Conservation (phyloP, 2,113 vertebrate genomes). For the Scopus umbretta region DNA sequence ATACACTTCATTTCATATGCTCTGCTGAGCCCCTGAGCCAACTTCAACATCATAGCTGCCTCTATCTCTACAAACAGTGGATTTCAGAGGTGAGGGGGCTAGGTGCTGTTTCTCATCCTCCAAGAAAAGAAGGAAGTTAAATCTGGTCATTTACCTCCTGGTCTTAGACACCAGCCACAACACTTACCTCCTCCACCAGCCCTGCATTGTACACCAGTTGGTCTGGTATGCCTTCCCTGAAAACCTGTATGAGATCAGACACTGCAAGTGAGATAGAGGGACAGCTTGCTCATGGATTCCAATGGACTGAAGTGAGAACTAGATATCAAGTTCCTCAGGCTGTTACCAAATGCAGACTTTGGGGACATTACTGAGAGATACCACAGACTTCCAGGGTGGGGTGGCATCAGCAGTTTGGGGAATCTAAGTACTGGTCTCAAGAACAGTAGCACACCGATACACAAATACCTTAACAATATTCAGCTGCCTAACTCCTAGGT, state of each 20-base stretch:
- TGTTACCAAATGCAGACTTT: neutral
- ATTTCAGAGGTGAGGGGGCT: neutral
- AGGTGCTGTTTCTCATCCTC: neutral
- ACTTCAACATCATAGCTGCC: neutral
- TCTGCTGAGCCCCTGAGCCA: neutral
- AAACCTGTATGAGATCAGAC: neutral
- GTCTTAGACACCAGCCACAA: neutral
- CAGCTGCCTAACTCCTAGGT: neutral
- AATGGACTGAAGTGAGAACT: neutral
- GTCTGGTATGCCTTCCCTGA: neutral
- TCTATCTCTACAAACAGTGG: neutral
- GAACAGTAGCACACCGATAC: neutral
- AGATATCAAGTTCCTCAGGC: neutral
- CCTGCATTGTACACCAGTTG: neutral
- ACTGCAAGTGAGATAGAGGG: neutral
- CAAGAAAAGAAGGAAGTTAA: neutral
- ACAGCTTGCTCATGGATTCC: neutral
- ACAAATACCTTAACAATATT: neutral
- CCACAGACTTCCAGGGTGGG: neutral
- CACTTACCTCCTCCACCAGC: neutral
- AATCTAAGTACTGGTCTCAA: neutral
- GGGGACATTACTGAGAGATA: neutral
- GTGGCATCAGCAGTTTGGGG: neutral
- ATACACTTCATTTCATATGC: neutral
- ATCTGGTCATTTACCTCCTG: neutral